Evolutionary conservation across 2,888 invertebrate species (phyloP), one percentile per base, ranked within the genome.

Genomic region (Cactoblastis cactorum): DNA sequence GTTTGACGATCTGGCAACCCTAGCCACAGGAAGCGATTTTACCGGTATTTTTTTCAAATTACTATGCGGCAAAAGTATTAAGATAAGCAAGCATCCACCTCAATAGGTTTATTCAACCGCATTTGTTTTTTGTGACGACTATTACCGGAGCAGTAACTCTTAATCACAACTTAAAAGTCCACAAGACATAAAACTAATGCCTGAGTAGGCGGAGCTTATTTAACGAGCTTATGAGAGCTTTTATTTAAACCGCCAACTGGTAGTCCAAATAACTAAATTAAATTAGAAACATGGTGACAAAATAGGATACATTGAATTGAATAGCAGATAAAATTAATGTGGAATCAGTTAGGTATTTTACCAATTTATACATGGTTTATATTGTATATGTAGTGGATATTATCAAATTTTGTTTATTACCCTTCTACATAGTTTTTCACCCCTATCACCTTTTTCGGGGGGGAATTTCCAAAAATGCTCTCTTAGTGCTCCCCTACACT

Each of bases 141-240:
- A 18, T 34, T 33, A 45, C 17, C 12, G 34, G 28, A 33, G 45
- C 45, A 32, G 34, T 45, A 45, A 45, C 34, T 45, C 45, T 45
- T 45, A 45, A 45, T 45, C 45, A 45, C 6, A 11, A 18, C 45
- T 45, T 22, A 12, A 41, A 41, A 38, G 37, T 4, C 39, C 5
- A 2, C 28, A 6, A 45, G 45, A 19, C 45, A 33, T 41, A 17
- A 33, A 18, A 17, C 33, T 45, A 45, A 45, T 45, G 43, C 43
- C 11, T 15, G 34, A 32, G 32, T 33, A 34, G 32, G 45, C 45
- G 32, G 33, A 18, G n/a, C 15, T 32, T n/a, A n/a, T n/a, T n/a
- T n/a, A n/a, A n/a, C n/a, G n/a, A n/a, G n/a, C n/a, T 45, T 45
- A 34, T 17, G 34, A 4, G 11, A 34, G 39, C 39, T 41, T 41